Base-by-base conservation (phyloP, 2,888 invertebrate genomes). In the Pasiphila rectangulata region DNA sequence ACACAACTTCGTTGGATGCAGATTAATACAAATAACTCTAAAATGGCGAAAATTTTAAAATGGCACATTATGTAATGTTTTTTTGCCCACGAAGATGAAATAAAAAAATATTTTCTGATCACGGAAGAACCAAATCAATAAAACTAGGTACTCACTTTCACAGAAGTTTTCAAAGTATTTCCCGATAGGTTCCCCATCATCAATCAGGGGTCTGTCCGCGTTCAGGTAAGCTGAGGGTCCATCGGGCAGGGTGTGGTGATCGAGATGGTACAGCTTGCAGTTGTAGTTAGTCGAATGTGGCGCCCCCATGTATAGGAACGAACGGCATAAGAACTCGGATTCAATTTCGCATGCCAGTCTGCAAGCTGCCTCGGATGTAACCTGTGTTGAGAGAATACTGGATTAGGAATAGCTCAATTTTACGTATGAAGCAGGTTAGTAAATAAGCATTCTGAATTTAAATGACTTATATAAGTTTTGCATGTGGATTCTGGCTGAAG, bases 191-290 rank as follows among this genome's bases (percentile, higher is more conserved):
- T 96, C 96, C 4, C 97, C 97, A 60, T 96, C 96, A 74, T 97
- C 97, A 57, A 97, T 94, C 23, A 97, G 90, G 0, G 97, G 97
- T 56, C 97, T 89, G 69, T 97, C 97, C 2, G 95, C 96, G 67
- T 96, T 96, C 56, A 96, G 88, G 73, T 96, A 98, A 3, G 97
- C 96, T 30, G 96, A 96, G 0, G 97, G 96, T 24, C 97, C 97
- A 69, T 97, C 97, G 0, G 97, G 97, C 40, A 97, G 86, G 0
- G 96, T 96, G 86, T 95, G 94, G 79, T 97, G 97, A 76, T 97
- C 97, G 72, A 97, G 89, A 70, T 98, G 97, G 89, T 96, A 97
- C 21, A 97, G 90, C 54, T 96, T 93, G 80, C 97, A 98, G 83
- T 97, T 97, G 90, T 96, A 96, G 53, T 95, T 93, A 1, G 93